Evolutionary conservation across 2,888 invertebrate species (phyloP), one percentile per base, ranked within the genome.

Genomic region (Parnassius orleans): DNA sequence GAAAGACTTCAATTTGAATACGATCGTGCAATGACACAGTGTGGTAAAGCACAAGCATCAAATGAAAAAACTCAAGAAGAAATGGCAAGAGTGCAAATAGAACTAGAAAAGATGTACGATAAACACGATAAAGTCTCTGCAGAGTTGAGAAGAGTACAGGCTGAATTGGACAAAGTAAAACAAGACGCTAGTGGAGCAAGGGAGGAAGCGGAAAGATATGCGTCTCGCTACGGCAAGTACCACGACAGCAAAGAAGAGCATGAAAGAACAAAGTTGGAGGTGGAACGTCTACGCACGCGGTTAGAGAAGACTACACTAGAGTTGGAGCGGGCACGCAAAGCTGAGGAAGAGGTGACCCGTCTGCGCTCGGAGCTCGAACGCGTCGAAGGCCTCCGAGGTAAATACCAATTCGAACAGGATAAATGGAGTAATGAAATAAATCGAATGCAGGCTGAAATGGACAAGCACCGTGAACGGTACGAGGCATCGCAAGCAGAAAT

Each of bases 31-130:
- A 97, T 97, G 88, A 95, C 96, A 63, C 97, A 97, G 78, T 94
- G 95, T 74, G 95, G 94, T 67, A 98, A 98, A 87, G 95, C 96
- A 11, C 96, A 96, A 79, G 95, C 95, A 11, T 95, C 95, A 9
- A 95, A 97, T 66, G 98, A 98, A 79, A 97, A 97, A 77, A 95
- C 96, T 58, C 97, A 97, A 81, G 98, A 98, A 80, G 98, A 98
- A 87, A 94, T 96, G 72, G 95, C 96, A 0, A 93, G 97, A 73
- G 94, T 97, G 73, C 96, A 97, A 78, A 93, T 97, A 58, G 98
- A 98, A 86, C 92, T 96, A 53, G 98, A 98, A 80, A 98, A 97
- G 84, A 95, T 97, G 93, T 96, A 96, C 76, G 98, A 98, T 76
- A 97, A 97, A 73, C 96, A 97, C 76, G 98, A 98, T 72, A 95